Evolutionary conservation across 2,888 invertebrate species (phyloP), one percentile per base, ranked within the genome.

Genomic region (Rhyacophila evoluta): DNA sequence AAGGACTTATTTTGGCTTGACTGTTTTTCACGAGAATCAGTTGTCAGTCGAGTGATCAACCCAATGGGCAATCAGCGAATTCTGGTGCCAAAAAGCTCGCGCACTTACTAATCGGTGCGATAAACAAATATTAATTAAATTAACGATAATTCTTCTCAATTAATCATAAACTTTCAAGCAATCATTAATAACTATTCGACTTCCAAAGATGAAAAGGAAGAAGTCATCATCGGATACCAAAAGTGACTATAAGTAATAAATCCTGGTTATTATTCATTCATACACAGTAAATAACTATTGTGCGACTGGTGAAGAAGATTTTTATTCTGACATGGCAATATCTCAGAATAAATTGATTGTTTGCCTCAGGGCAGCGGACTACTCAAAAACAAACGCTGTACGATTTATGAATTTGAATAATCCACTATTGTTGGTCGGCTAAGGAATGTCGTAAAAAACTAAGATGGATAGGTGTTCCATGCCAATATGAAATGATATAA

Each of bases 401-500:
- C 55, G 19, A 55, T 19, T 55, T 55, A 55, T 19, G 55, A 55
- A 55, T 55, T 55, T 55, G 55, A 55, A 55, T 55, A 55, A 55
- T 55, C 55, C 55, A 55, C 19, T 55, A 55, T 19, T 55, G 19
- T 55, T 55, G 15, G 55, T 19, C 19, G 55, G 19, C 12, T 25
- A 55, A 1, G 19, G 55, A 19, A 55, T 55, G 25, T 6, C 29
- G 6, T 25, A 55, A 55, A 55, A 55, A 55, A 41, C 12, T 15
- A 41, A 55, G 55, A 55, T 55, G 25, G 25, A 55, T 55, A 15
- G 55, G 25, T 19, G 10, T 25, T 55, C n/a, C n/a, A n/a, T n/a
- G n/a, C n/a, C n/a, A n/a, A n/a, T n/a, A n/a, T n/a, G n/a, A n/a
- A n/a, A n/a, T n/a, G n/a, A n/a, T n/a, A n/a, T n/a, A n/a, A n/a